Conservation (phyloP, 2,797 vertebrate species). For the Pseudomugil tenellus region DNA sequence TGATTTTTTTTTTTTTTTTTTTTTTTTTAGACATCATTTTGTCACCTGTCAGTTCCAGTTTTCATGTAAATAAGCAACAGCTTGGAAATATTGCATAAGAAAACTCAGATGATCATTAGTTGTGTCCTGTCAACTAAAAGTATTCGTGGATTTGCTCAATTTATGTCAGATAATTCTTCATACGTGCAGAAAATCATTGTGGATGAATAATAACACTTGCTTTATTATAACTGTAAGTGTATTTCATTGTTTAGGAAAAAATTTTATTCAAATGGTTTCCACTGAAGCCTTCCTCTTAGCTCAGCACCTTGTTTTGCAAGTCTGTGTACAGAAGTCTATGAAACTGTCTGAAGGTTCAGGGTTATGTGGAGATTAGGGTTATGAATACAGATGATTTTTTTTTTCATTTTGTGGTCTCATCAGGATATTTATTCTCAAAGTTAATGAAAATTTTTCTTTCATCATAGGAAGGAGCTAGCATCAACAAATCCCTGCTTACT, state of each 20-base stretch:
- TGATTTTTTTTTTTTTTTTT: no score
- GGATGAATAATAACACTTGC: no score
- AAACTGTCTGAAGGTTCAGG: background rate
- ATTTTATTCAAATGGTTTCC: background rate
- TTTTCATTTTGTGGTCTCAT: background rate
- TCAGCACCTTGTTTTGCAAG: background rate
- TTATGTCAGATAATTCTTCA: background rate
- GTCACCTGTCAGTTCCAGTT: no score
- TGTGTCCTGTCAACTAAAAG: no score
- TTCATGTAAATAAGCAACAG: no score
- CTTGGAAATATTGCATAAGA: no score
- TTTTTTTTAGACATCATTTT: no score
- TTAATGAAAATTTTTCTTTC: constrained; percentile 7
- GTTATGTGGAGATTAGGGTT: no score
- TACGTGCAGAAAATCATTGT: no score
- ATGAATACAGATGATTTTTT: background rate
- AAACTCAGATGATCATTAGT: no score
- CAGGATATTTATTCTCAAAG: background rate
- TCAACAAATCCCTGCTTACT: constrained; percentile 96
- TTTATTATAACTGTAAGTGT: no score
- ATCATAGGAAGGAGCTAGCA: constrained; percentile 92
- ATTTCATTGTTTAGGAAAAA: background rate
- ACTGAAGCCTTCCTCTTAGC: background rate
- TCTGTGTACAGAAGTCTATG: background rate
- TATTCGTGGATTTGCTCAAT: background rate